These are phyloP conservation scores for Mastacembelus armatus DNA, from an alignment of 2,797 vertebrate genomes.

Conservation along the genomic window DNA sequence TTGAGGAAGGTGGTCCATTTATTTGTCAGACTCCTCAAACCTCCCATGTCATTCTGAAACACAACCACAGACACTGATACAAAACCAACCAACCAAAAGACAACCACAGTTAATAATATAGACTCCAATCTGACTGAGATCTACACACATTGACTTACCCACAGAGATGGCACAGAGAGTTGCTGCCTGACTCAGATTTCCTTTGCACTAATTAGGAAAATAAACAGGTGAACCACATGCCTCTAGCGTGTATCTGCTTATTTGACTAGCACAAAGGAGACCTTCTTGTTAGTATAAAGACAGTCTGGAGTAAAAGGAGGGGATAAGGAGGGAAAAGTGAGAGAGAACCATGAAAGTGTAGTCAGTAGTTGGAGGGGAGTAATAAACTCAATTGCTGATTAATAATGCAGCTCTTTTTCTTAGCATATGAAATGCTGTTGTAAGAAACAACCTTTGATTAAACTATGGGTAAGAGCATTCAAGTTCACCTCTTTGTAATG, in stretches of 20 bases:
- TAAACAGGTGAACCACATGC: slow-evolving; percentile 61
- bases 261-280: slow-evolving; percentile 56
- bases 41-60: slow-evolving; percentile 95
- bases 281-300: slow-evolving; percentile 56
- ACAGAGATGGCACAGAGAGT: slow-evolving; percentile 32
- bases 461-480: slow-evolving; percentile 37
- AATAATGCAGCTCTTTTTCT: slow-evolving; percentile 55
- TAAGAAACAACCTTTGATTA: slow-evolving; percentile 41
- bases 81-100: slow-evolving; percentile 29
- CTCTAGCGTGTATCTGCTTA: slow-evolving; percentile 38
- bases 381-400: slow-evolving; percentile 49
- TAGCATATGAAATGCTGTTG: slow-evolving; percentile 69
- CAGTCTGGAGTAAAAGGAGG: slow-evolving; percentile 32
- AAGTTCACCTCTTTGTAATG: slow-evolving; percentile 49
- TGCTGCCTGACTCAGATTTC: slow-evolving; percentile 45
- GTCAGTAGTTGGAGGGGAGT: too few relatives aligned
- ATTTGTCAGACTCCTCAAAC: slow-evolving; percentile 96
- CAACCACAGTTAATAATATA: slow-evolving; percentile 36
- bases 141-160: slow-evolving; percentile 12
- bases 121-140: slow-evolving; percentile 38
- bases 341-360: too few relatives aligned
- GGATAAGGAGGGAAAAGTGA: slow-evolving; percentile 1
- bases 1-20: slow-evolving; percentile 99
- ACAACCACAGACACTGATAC: slow-evolving; percentile 41
- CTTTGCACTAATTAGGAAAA: slow-evolving; percentile 68